Percentiles rank a stretch among this genome's conserved stretches.
phyloP scores from a whole-genome alignment of 2,797 vertebrate species.

The Malurus splendens region DNA sequence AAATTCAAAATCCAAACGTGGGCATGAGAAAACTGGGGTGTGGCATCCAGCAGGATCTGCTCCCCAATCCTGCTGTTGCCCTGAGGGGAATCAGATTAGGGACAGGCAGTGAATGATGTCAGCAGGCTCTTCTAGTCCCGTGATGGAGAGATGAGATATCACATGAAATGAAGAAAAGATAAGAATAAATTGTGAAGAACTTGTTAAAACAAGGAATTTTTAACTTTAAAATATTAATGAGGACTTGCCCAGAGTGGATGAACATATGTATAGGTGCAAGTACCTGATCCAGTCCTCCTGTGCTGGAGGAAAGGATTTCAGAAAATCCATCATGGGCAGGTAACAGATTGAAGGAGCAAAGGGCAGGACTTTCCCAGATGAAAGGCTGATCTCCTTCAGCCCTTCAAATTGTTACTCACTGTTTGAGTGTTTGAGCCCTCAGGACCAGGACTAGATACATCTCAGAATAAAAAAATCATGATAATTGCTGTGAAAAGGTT shows the following conservation, averaged over 20 bases:
- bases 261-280: neutral
- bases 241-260: neutral
- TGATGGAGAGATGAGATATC: neutral
- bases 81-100: neutral
- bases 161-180: neutral
- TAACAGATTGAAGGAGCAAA: neutral
- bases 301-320: neutral
- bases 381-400: neutral
- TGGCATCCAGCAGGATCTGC: neutral
- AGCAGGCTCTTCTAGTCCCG: neutral
- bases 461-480: neutral
- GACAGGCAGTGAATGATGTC: accelerated
- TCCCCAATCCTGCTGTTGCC: neutral
- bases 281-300: neutral
- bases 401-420: neutral
- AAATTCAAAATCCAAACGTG: neutral
- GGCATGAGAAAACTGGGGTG: neutral
- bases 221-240: neutral
- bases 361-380: neutral
- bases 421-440: neutral
- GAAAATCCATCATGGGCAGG: neutral
- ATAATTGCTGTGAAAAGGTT: neutral
- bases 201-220: neutral
- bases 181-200: neutral
- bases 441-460: neutral